These are phyloP conservation scores for Tragulus kanchil DNA, from an alignment of 2,113 vertebrate genomes.

Conservation along the genomic window DNA sequence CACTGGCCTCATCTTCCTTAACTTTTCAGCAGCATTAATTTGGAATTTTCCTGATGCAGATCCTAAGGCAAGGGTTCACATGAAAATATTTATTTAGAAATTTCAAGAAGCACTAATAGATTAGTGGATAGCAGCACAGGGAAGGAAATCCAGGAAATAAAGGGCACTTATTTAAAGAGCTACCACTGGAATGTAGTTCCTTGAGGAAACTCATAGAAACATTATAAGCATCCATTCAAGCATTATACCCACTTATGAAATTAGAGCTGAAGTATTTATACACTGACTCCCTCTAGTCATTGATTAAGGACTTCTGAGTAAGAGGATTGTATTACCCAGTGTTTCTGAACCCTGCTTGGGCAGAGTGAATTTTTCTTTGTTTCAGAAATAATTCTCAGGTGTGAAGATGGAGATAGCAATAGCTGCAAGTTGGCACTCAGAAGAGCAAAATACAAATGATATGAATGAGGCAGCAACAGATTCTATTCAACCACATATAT, in stretches of 20 bases:
- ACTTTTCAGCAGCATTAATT: background rate
- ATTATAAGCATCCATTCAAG: background rate
- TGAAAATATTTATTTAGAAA: background rate
- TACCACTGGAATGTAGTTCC: background rate
- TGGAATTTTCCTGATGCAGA: background rate
- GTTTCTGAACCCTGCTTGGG: background rate
- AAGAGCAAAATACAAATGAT: background rate
- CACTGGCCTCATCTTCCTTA: background rate
- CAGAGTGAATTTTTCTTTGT: background rate
- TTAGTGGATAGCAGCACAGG: background rate
- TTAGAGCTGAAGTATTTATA: background rate
- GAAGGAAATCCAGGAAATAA: background rate
- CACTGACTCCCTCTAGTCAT: background rate
- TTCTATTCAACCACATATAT: background rate
- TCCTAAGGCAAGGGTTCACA: background rate
- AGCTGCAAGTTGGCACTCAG: background rate
- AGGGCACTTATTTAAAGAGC: background rate
- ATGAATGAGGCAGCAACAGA: background rate
- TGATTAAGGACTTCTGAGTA: background rate
- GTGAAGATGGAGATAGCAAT: background rate
- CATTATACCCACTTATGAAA: background rate
- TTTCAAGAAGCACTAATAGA: background rate
- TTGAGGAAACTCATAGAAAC: background rate
- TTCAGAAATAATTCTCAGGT: background rate
- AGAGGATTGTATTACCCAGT: background rate